Evolutionary conservation across 1,140 invertebrate species (phyloP).

Genomic region (Asobara japonica): DNA sequence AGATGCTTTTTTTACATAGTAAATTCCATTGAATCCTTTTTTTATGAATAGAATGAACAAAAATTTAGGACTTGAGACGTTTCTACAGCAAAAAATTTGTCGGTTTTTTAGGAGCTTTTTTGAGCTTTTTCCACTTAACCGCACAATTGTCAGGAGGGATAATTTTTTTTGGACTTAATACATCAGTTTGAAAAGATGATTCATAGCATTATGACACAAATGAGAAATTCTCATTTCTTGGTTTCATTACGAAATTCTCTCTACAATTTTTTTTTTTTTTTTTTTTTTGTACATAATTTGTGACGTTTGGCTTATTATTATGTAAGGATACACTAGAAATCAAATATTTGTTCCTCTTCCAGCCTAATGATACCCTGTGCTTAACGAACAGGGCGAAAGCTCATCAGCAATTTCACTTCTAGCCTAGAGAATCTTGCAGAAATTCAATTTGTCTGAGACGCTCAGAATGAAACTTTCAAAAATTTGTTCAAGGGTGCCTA

Average conservation of each 20-base stretch:
- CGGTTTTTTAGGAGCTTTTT: too few relatives aligned
- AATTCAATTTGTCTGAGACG: background rate
- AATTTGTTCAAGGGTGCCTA: constrained; percentile 33
- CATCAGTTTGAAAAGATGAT: background rate
- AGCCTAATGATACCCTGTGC: constrained; percentile 24
- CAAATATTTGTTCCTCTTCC: constrained; percentile 42
- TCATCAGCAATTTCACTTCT: too few relatives aligned
- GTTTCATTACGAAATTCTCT: background rate
- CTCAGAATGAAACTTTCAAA: background rate
- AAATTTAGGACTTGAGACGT: too few relatives aligned
- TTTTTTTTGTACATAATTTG: background rate
- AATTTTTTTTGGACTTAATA: too few relatives aligned
- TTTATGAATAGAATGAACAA: too few relatives aligned
- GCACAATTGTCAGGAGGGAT: too few relatives aligned
- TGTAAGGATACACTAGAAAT: constrained; percentile 19
- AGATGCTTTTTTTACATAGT: too few relatives aligned
- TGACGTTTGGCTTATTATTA: background rate
- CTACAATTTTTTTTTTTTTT: background rate
- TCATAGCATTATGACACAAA: background rate
- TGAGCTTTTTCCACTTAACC: too few relatives aligned
- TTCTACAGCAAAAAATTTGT: too few relatives aligned
- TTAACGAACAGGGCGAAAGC: background rate
- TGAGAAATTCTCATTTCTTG: background rate
- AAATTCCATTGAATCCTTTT: too few relatives aligned
- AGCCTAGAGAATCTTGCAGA: too few relatives aligned